These are phyloP conservation scores for Pseudocheirus occidentalis DNA, from an alignment of 2,797 vertebrate genomes.

Conservation along the genomic window DNA sequence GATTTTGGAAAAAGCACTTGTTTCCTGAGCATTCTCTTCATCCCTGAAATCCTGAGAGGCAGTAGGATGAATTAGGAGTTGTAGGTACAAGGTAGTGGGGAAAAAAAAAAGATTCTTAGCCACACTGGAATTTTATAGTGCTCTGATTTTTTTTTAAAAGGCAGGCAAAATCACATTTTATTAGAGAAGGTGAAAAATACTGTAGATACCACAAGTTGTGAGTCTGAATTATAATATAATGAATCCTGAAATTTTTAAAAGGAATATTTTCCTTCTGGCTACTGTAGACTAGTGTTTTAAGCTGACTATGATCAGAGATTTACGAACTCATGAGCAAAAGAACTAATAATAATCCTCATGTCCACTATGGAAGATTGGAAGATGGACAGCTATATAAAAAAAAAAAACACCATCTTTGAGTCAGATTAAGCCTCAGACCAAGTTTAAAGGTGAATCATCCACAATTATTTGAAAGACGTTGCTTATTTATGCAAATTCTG, in stretches of 20 bases:
- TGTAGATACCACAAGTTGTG: background rate
- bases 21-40: conserved; percentile 4
- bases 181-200: background rate
- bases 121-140: background rate
- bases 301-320: background rate
- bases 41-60: background rate
- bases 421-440: background rate
- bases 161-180: background rate
- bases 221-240: conserved; percentile 23
- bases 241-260: background rate
- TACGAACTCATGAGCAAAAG: background rate
- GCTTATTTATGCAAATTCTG: background rate
- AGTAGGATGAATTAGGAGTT: background rate
- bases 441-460: background rate
- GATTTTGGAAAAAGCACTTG: background rate
- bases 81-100: background rate
- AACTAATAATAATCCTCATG: background rate
- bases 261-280: conserved; percentile 9
- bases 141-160: background rate
- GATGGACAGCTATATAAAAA: background rate
- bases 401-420: background rate
- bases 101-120: background rate
- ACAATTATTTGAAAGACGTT: background rate
- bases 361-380: background rate
- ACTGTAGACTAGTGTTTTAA: conserved; percentile 5